phyloP scores from a whole-genome alignment of 2,113 vertebrate genomes.

The Oreochromis tanganicae region DNA sequence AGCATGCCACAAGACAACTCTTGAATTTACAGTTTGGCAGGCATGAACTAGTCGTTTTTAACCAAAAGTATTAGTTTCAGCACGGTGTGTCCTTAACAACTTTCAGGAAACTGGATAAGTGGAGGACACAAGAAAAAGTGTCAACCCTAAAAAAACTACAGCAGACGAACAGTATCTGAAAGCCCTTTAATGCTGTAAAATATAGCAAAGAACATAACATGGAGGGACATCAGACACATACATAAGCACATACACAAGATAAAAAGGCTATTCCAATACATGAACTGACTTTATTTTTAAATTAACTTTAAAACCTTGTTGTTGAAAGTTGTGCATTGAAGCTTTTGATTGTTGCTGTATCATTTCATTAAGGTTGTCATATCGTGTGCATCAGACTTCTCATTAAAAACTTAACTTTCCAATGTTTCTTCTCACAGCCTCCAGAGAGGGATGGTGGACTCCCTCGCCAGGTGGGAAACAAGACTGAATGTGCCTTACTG shows the following conservation, averaged over 20 bases:
- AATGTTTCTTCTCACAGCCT: constrained; percentile 68
- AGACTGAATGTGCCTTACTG: constrained; percentile 99
- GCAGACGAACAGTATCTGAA: neutral
- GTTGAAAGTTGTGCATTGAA: neutral
- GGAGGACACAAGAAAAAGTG: neutral
- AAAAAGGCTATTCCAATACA: neutral
- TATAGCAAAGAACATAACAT: neutral
- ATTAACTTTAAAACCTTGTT: neutral
- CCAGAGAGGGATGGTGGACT: constrained; percentile 95
- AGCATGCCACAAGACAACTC: neutral
- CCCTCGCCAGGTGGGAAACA: constrained; percentile 95
- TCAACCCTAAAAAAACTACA: neutral
- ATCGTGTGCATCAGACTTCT: neutral
- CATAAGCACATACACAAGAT: neutral
- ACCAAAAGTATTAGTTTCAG: neutral
- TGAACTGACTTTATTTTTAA: neutral
- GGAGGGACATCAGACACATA: neutral
- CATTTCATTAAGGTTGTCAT: neutral
- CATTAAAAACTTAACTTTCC: neutral
- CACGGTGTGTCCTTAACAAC: neutral
- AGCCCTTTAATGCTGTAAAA: neutral
- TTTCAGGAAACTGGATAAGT: neutral
- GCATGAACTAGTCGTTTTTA: neutral
- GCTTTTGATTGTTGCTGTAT: neutral
- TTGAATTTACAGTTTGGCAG: neutral